phyloP scores from a whole-genome alignment of 2,797 vertebrate genomes.

The Coranthus polyacanthus region DNA sequence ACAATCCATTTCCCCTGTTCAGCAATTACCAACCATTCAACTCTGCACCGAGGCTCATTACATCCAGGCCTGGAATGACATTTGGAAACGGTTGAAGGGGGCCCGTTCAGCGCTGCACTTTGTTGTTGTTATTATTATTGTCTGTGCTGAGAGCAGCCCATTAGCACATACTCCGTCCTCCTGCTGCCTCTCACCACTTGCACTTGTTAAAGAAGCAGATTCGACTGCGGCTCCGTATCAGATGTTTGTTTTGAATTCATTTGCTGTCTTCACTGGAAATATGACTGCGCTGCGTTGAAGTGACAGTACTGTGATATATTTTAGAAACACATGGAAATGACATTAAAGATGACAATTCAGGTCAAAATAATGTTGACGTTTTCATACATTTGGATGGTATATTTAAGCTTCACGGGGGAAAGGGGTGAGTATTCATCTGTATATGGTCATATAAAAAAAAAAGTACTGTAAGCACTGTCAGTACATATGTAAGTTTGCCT shows the following conservation, averaged over 20 bases:
- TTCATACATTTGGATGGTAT: too few species aligned
- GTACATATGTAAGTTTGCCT: too few species aligned
- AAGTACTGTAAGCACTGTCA: too few species aligned
- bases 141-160: conserved; percentile 62
- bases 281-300: neutral
- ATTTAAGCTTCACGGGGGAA: too few species aligned
- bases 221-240: neutral
- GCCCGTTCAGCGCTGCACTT: conserved; percentile 62
- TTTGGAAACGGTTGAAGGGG: conserved; percentile 79
- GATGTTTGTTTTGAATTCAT: neutral
- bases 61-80: conserved; percentile 74
- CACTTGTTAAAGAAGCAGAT: conserved; percentile 21
- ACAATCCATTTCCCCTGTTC: conserved; percentile 79
- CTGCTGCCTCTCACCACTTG: conserved; percentile 52
- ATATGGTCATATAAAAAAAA: too few species aligned
- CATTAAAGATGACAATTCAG: too few species aligned
- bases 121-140: conserved; percentile 79
- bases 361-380: too few species aligned
- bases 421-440: too few species aligned
- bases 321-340: neutral
- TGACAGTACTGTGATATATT: neutral
- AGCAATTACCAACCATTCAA: conserved; percentile 74
- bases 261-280: neutral
- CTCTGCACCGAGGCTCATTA: conserved; percentile 74
- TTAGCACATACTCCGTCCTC: conserved; percentile 47